These are phyloP conservation scores for Sebastes iracundus DNA, from an alignment of 2,797 vertebrate genomes.

Conservation along the genomic window DNA sequence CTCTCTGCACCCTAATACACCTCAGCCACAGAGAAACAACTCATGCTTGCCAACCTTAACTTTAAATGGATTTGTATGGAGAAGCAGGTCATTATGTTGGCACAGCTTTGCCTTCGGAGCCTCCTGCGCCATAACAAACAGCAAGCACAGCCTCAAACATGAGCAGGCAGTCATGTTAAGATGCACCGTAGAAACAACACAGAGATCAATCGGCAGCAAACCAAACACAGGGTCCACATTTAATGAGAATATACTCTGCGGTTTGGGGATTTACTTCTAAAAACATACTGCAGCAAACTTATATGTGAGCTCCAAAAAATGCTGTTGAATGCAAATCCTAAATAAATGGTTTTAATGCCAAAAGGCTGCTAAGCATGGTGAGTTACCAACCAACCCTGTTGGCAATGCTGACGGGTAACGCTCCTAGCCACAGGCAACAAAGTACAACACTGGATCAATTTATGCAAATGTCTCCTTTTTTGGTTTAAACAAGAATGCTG, in stretches of 20 bases:
- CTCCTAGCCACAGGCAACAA: conserved; percentile 25
- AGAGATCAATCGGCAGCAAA: neutral
- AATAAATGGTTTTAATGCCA: conserved; percentile 9
- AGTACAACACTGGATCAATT: neutral
- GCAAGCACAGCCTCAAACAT: conserved; percentile 18
- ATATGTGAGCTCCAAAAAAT: neutral
- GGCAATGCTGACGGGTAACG: neutral
- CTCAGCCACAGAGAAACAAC: conserved; percentile 38
- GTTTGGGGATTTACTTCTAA: neutral
- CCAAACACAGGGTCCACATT: neutral
- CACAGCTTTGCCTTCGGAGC: conserved; percentile 18
- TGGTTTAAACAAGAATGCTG: conserved; percentile 34
- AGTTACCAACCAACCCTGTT: conserved; percentile 13
- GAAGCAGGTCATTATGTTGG: conserved; percentile 48
- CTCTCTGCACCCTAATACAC: conserved; percentile 49
- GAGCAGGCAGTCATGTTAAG: neutral
- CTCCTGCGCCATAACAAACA: conserved; percentile 30
- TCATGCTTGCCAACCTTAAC: conserved; percentile 37
- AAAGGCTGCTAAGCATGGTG: neutral
- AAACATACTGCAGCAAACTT: neutral
- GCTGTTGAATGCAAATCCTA: neutral
- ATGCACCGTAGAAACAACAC: neutral
- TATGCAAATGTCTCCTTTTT: conserved; percentile 28
- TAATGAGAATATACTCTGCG: neutral
- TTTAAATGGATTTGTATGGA: conserved; percentile 43